Conservation (phyloP, 2,113 vertebrate genomes). For the Chloroceryle aenea region DNA sequence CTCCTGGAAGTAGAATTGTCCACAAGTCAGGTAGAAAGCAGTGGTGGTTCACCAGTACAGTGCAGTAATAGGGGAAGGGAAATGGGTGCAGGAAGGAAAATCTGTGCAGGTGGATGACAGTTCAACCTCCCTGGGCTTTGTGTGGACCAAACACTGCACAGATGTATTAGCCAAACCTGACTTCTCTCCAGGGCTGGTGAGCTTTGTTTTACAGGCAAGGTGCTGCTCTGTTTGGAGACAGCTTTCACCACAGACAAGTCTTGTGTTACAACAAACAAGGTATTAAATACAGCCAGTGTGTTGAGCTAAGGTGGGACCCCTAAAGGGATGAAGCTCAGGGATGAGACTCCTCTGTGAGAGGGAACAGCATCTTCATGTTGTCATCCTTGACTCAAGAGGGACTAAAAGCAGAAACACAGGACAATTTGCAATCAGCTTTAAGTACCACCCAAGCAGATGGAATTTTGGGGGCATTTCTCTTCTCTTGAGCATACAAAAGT, state of each 20-base stretch:
- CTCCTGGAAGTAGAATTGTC: slow-evolving; percentile 11
- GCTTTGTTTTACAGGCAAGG: not conserved
- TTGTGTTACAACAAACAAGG: not conserved
- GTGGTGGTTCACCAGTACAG: not conserved
- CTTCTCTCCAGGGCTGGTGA: not conserved
- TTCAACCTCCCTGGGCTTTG: not conserved
- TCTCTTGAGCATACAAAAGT: not conserved
- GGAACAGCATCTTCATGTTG: not conserved
- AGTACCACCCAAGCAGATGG: not conserved
- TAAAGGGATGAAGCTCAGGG: not conserved
- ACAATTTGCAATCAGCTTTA: not conserved
- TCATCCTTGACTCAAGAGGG: not conserved
- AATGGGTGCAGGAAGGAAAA: too few species aligned
- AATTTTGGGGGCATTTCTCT: not conserved
- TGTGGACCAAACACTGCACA: not conserved
- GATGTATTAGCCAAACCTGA: not conserved
- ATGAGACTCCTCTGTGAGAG: not conserved
- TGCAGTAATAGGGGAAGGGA: not conserved
- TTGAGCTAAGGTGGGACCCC: not conserved
- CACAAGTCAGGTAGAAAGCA: not conserved
- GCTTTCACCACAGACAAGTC: not conserved
- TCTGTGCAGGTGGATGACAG: not conserved
- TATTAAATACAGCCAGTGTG: rapidly evolving
- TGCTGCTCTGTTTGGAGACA: not conserved
- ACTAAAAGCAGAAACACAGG: not conserved